Conservation (phyloP, 2,113 vertebrate species). For the Corvus cornix region DNA sequence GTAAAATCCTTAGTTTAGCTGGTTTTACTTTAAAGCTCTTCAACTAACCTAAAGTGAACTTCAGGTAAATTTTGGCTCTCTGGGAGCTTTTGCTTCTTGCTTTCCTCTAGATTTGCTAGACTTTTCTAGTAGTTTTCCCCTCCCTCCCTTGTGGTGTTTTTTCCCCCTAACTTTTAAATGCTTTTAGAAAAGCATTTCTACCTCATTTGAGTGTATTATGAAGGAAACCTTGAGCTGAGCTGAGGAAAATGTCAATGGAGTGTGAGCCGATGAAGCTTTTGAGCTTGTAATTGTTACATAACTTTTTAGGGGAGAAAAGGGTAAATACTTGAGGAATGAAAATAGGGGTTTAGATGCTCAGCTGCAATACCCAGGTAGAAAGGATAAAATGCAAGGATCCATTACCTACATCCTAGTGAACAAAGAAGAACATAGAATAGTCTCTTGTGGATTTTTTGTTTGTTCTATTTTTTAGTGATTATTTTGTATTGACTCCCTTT, state of each 20-base stretch:
- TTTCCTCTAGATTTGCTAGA: not conserved
- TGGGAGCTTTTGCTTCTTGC: not conserved
- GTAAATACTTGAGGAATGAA: not conserved
- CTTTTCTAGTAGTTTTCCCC: not conserved
- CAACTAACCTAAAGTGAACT: not conserved
- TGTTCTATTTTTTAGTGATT: not conserved
- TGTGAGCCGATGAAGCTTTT: not conserved
- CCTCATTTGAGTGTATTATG: not conserved
- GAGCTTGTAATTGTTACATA: not conserved
- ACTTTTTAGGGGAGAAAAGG: not conserved
- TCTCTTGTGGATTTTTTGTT: not conserved
- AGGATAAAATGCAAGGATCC: not conserved
- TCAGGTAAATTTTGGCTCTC: not conserved
- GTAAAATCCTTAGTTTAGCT: not conserved
- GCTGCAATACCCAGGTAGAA: not conserved
- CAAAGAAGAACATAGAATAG: not conserved
- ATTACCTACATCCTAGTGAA: not conserved
- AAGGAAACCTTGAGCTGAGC: not conserved
- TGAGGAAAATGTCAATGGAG: not conserved
- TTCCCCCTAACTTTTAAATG: not conserved
- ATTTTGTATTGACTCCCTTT: not conserved
- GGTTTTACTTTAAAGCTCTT: not conserved
- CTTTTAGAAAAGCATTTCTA: not conserved
- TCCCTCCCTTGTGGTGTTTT: no score
- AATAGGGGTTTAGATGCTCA: not conserved